A percentile compares a stretch with the other conserved stretches of the same genome.
Conservation (phyloP, 2,797 vertebrate genomes). For the Epinephelus awoara region DNA sequence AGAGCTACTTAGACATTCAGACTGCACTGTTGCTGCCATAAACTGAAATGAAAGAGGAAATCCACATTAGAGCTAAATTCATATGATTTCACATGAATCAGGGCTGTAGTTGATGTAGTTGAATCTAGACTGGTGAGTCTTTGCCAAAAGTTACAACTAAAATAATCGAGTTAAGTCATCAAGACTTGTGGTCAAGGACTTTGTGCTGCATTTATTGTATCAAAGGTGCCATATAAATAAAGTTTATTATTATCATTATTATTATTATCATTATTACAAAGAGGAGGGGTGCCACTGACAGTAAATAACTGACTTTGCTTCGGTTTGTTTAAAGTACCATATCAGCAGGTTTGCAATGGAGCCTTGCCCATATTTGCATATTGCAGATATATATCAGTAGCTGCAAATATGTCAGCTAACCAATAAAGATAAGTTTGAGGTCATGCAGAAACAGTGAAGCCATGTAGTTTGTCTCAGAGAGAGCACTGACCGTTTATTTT, state of each 20-base stretch:
- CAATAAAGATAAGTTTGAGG: background rate
- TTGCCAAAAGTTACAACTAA: constrained; percentile 4
- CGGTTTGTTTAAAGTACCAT: background rate
- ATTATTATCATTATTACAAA: no score
- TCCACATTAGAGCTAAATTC: background rate
- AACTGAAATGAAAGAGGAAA: constrained; percentile 26
- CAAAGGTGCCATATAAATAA: no score
- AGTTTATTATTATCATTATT: no score
- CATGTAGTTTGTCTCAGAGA: background rate
- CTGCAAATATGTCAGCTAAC: no score
- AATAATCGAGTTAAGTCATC: background rate
- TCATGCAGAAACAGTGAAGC: background rate
- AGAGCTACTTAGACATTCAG: constrained; percentile 56
- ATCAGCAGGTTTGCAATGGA: background rate
- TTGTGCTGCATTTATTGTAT: no score
- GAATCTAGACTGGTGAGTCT: background rate
- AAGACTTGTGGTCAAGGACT: no score
- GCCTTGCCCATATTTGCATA: background rate
- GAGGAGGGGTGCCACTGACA: background rate
- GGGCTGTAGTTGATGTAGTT: background rate
- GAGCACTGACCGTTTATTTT: background rate
- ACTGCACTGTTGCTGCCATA: constrained; percentile 31
- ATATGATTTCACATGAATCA: constrained; percentile 12
- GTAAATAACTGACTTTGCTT: background rate
- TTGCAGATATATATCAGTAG: background rate